phyloP scores from a whole-genome alignment of 2,888 invertebrate genomes.

The Operophtera brumata region DNA sequence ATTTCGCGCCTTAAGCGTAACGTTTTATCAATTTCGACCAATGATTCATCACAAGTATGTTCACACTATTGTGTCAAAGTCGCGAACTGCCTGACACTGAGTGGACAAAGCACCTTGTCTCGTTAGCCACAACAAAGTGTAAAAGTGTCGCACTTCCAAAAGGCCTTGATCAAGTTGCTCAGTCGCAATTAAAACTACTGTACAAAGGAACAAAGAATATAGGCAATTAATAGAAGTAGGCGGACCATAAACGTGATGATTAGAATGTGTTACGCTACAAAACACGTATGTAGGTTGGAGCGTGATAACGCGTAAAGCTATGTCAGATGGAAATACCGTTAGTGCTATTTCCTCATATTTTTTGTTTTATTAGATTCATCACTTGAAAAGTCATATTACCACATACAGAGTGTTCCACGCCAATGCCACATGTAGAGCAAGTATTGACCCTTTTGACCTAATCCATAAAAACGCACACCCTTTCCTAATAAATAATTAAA shows the following conservation, averaged over 20 bases:
- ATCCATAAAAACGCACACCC: no score
- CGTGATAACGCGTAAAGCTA: conserved; percentile 35
- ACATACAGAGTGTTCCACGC: no score
- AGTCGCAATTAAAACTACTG: conserved; percentile 18
- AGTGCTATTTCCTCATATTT: conserved; percentile 30
- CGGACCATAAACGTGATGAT: conserved; percentile 32
- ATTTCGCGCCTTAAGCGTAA: no score
- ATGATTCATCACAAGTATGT: no score
- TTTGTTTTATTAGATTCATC: conserved; percentile 1
- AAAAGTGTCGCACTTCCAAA: conserved; percentile 13
- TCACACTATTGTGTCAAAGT: no score
- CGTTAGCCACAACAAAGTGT: not conserved
- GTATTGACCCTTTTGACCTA: no score
- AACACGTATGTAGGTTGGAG: conserved; percentile 34
- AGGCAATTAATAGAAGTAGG: conserved; percentile 12
- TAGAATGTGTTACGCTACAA: conserved; percentile 31
- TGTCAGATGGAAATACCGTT: conserved; percentile 37
- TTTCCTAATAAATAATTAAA: no score
- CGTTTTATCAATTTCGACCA: no score
- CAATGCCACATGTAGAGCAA: no score
- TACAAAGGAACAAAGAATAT: conserved; percentile 15
- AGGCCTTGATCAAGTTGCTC: conserved; percentile 16
- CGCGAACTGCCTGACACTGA: not conserved
- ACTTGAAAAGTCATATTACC: not conserved
- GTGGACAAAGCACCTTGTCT: conserved; percentile 13